phyloP scores from a whole-genome alignment of 2,797 vertebrate genomes.

The Pseudochromis fuscus region DNA sequence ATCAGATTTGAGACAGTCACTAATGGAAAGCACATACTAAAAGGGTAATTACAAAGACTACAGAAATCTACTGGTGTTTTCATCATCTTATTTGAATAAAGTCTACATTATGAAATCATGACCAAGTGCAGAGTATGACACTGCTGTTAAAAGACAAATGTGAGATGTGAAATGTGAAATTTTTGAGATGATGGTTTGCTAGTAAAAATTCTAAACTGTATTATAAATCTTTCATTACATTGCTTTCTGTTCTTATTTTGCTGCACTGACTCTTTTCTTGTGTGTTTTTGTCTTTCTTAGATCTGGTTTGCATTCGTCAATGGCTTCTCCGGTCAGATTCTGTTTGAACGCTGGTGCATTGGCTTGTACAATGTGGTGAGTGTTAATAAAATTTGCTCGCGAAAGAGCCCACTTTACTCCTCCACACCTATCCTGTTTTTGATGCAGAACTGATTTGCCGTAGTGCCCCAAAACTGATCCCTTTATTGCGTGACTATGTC shows the following conservation, averaged over 20 bases:
- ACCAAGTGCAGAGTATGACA: conserved; percentile 20
- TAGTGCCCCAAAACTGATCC: conserved; percentile 65
- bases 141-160: conserved; percentile 8
- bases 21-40: conserved; percentile 65
- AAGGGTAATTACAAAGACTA: conserved; percentile 16
- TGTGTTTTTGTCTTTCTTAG: conserved; percentile 79
- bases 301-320: conserved; percentile 99
- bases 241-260: conserved; percentile 6
- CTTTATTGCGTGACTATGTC: conserved; percentile 76
- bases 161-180: conserved; percentile 6
- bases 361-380: conserved; percentile 99
- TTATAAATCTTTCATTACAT: background rate
- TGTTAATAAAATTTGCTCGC: conserved; percentile 64
- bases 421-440: conserved; percentile 38
- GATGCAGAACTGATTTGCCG: conserved; percentile 68
- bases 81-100: conserved; percentile 27
- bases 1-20: too few species aligned
- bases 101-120: conserved; percentile 24
- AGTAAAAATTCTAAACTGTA: background rate
- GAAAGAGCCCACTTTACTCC: conserved; percentile 50
- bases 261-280: conserved; percentile 24
- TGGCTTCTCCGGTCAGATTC: conserved; percentile 99
- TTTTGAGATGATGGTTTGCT: background rate
- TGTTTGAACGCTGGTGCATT: conserved; percentile 99
- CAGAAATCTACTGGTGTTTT: conserved; percentile 24